A percentile compares a stretch with the other conserved stretches of the same genome.
phyloP scores from a whole-genome alignment of 2,888 invertebrate genomes.

The Drosophila stalkeri region DNA sequence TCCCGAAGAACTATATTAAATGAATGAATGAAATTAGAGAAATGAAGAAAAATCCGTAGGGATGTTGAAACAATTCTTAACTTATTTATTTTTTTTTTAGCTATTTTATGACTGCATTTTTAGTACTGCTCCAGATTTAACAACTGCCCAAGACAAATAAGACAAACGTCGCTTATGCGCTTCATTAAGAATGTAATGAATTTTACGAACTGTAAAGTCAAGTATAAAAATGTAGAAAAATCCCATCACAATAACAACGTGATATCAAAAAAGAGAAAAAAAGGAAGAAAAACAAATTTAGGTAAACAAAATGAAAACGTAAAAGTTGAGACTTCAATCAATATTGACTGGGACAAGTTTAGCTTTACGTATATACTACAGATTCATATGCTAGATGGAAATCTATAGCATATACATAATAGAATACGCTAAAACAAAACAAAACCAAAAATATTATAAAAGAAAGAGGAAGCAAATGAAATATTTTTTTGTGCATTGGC shows the following conservation, averaged over 20 bases:
- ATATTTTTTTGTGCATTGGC: conserved; percentile 6
- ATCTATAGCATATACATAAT: not conserved
- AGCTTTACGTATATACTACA: not conserved
- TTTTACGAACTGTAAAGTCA: conserved; percentile 7
- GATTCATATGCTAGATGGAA: not conserved
- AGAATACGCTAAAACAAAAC: not conserved
- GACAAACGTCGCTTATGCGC: conserved; percentile 1
- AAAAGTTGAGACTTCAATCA: not conserved
- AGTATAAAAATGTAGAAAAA: not conserved
- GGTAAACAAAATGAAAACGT: conserved; percentile 7
- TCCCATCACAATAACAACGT: not conserved
- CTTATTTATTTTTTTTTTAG: not conserved
- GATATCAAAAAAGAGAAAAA: not conserved
- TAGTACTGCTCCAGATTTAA: not conserved
- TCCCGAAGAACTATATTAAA: not conserved
- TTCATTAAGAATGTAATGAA: not conserved
- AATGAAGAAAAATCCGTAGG: not conserved
- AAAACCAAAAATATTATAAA: not conserved
- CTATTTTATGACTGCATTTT: not conserved
- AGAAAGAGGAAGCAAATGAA: not conserved
- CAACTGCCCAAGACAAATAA: not conserved
- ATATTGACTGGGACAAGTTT: not conserved
- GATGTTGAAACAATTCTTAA: not conserved
- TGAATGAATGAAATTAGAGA: not conserved
- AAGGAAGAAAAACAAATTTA: not conserved